Conservation (phyloP, 1,140 invertebrate species). For the Mercenaria mercenaria region DNA sequence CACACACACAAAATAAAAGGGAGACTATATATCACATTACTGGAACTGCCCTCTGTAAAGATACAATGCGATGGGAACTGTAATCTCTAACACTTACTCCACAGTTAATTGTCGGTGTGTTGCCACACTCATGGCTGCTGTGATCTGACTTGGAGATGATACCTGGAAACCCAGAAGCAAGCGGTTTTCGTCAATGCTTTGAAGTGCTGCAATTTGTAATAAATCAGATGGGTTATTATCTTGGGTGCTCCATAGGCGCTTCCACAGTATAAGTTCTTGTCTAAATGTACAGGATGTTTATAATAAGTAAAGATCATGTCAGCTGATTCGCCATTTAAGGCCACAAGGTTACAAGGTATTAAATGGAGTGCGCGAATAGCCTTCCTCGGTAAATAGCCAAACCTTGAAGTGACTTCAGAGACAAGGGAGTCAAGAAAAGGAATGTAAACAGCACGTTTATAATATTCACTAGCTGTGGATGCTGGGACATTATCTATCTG, state of each 20-base stretch:
- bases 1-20: no score
- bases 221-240: not conserved
- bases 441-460: constrained; percentile 16
- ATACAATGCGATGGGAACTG: no score
- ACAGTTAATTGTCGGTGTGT: no score
- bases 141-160: no score
- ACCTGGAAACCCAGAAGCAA: no score
- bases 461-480: not conserved
- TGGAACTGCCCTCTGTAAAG: no score
- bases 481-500: constrained; percentile 24
- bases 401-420: not conserved
- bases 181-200: no score
- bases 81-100: no score
- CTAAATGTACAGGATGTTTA: not conserved
- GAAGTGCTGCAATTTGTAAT: no score
- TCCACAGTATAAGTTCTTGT: not conserved
- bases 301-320: not conserved
- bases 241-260: not conserved
- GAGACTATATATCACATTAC: no score
- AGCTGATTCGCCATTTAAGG: not conserved
- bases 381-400: not conserved
- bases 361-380: not conserved
- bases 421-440: constrained; percentile 50
- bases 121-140: no score
- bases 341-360: not conserved